These are phyloP conservation scores for Merops nubicus DNA, from an alignment of 2,113 vertebrate species.

Conservation along the genomic window DNA sequence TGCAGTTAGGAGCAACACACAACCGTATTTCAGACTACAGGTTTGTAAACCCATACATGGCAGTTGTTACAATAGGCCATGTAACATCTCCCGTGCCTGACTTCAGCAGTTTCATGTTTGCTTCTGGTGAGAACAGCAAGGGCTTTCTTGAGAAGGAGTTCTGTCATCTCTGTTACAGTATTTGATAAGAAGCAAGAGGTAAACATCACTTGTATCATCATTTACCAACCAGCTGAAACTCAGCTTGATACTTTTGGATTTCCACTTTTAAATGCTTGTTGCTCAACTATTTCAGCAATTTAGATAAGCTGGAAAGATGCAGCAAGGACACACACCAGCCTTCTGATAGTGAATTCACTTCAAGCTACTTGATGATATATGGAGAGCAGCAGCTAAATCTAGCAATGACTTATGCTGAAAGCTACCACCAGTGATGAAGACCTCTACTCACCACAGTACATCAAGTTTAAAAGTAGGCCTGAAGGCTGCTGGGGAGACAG, in stretches of 20 bases:
- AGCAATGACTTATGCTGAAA: background rate
- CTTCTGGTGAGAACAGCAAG: background rate
- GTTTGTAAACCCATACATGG: background rate
- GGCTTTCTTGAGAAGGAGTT: background rate
- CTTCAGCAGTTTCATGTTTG: background rate
- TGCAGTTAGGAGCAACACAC: background rate
- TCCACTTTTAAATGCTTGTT: background rate
- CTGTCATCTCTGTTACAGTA: background rate
- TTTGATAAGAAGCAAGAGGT: background rate
- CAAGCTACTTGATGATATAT: background rate
- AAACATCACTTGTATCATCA: background rate
- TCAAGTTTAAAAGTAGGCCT: slow-evolving; percentile 27
- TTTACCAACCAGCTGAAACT: background rate
- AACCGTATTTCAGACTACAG: background rate
- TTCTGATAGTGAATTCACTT: background rate
- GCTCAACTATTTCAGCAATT: background rate
- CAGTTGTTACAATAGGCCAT: background rate
- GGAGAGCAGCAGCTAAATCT: background rate
- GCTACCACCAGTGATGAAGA: background rate
- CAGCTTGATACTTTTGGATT: background rate
- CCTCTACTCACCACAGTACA: background rate
- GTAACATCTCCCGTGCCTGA: background rate
- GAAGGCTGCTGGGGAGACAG: background rate
- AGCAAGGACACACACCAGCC: background rate
- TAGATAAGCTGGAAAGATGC: slow-evolving; percentile 14